Percentiles rank a stretch among this genome's conserved stretches.
Evolutionary conservation across 2,113 vertebrate species (phyloP).

Genomic region (Amphiprion percula): DNA sequence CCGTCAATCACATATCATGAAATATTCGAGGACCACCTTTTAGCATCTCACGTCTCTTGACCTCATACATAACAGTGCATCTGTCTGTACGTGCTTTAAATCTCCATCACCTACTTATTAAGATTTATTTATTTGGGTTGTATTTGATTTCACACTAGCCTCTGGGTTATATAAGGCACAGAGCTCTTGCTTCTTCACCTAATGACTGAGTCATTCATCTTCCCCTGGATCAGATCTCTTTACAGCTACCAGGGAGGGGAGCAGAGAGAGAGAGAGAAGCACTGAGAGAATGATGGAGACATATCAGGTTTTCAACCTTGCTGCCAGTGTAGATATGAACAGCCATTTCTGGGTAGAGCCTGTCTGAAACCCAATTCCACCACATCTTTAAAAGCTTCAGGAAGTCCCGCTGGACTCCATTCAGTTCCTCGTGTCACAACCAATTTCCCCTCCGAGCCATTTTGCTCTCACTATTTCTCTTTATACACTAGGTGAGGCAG

Average conservation of each 20-base stretch:
- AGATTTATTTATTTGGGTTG: conserved; percentile 27
- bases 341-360: conserved; percentile 62
- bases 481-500: conserved; percentile 29
- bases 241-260: conserved; percentile 13
- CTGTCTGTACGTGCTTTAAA: background rate
- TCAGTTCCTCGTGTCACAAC: conserved; percentile 69
- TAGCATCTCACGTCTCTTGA: background rate
- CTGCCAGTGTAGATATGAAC: conserved; percentile 54
- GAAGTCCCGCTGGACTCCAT: conserved; percentile 66
- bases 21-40: background rate
- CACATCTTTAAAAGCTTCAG: conserved; percentile 72
- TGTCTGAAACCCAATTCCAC: conserved; percentile 70
- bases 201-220: conserved; percentile 65
- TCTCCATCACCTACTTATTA: conserved; percentile 16
- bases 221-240: conserved; percentile 60
- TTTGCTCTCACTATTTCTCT: conserved; percentile 19
- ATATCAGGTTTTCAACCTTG: conserved; percentile 59
- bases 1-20: background rate
- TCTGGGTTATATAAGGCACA: conserved; percentile 55
- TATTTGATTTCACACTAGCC: conserved; percentile 43
- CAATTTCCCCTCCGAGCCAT: conserved; percentile 54
- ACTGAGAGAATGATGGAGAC: conserved; percentile 53
- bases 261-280: conserved; percentile 35
- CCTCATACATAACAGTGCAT: background rate
- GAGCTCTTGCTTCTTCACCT: conserved; percentile 49